Evolutionary conservation across 2,797 vertebrate genomes (phyloP), one percentile per base, ranked within the genome.

Genomic region (Podarcis siculus): DNA sequence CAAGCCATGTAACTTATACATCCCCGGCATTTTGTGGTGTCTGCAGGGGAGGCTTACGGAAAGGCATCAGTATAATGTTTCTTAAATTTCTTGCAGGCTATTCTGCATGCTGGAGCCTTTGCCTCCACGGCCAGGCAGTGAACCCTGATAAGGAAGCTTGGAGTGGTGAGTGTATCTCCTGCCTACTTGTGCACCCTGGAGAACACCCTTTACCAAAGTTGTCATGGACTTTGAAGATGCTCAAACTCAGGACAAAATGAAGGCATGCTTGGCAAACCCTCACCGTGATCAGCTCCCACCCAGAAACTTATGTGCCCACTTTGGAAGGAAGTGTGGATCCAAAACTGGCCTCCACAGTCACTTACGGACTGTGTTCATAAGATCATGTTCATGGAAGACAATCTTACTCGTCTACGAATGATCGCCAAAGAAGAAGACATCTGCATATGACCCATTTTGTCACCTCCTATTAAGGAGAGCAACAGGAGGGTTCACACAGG

Each of bases 401-500:
- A 15, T 15, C 49, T 55, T 55, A 55, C 49, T 55, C 49, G 1
- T 55, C 49, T 55, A 55, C 0, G 13, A 55, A 1, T 55, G 49
- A 55, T 55, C 13, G 1, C 49, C 49, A 55, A 55, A 55, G 49
- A 55, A 55, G 49, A 55, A 55, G 49, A 77, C 45, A 86, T 89
- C 84, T 86, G 79, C 79, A 78, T 86, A 71, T 86, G 88, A 78
- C 88, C 84, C 79, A 82, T 64, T 58, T 86, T 82, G 72, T 78
- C 84, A 86, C 79, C 84, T 86, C 58, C 79, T 61, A 77, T 77
- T 86, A 78, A 55, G 71, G 61, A 86, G 32, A 86, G 27, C 64
- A 82, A 30, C 42, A 77, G 61, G 23, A 8, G 42, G 72, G 72
- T 71, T 64, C 78, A 27, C 21, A 27, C 35, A 5, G n/a, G 49